A percentile compares a stretch with the other conserved stretches of the same genome.
phyloP scores from a whole-genome alignment of 2,797 vertebrate species.

The Amniataba percoides region DNA sequence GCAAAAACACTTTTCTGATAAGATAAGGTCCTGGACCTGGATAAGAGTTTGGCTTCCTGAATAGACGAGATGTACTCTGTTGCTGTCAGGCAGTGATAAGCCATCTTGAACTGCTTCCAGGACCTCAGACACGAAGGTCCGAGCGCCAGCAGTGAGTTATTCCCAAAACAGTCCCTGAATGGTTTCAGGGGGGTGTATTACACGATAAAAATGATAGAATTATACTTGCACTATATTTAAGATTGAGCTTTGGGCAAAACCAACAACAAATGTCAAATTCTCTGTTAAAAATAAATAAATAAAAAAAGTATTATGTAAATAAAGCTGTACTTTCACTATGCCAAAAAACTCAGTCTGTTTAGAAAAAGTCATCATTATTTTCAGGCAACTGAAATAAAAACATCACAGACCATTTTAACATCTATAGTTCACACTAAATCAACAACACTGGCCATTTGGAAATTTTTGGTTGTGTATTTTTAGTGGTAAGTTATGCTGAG shows the following conservation, averaged over 20 bases:
- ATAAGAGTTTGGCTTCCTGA: constrained; percentile 75
- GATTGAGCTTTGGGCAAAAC: background rate
- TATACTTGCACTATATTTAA: constrained; percentile 15
- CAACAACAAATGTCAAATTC: background rate
- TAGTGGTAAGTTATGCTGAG: background rate
- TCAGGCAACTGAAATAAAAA: background rate
- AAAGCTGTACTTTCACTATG: background rate
- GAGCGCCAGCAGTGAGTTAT: constrained; percentile 53
- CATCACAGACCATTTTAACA: background rate
- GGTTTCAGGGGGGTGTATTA: constrained; percentile 49
- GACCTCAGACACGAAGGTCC: constrained; percentile 65
- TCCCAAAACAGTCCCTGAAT: constrained; percentile 54
- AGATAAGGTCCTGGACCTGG: constrained; percentile 80
- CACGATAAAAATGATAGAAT: constrained; percentile 41
- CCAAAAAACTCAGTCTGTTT: background rate
- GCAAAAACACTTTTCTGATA: constrained; percentile 71
- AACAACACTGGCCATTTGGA: background rate
- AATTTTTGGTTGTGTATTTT: background rate
- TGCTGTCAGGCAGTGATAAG: constrained; percentile 79
- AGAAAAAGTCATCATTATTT: background rate
- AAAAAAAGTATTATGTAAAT: background rate
- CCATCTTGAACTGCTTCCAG: constrained; percentile 75
- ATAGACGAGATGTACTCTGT: constrained; percentile 65
- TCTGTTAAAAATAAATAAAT: no score
- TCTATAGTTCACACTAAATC: background rate